phyloP scores from a whole-genome alignment of 2,797 vertebrate genomes.

The Mormyrops boulengeri region DNA sequence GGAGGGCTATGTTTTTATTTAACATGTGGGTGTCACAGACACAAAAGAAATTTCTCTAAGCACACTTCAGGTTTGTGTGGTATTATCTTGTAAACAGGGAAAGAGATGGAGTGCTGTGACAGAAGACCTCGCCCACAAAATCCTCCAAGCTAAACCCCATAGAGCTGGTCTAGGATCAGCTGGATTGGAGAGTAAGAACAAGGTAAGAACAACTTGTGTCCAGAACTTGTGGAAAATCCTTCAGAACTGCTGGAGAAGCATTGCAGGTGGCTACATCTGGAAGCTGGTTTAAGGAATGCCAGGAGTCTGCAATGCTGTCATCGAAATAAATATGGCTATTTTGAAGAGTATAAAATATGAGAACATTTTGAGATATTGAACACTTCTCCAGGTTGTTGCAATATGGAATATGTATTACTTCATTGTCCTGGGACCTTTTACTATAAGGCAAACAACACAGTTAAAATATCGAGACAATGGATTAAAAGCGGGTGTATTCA shows the following conservation, averaged over 20 bases:
- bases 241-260: not conserved
- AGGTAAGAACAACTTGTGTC: not conserved
- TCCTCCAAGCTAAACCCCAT: not conserved
- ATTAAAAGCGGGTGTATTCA: not conserved
- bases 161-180: not conserved
- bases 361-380: not conserved
- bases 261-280: not conserved
- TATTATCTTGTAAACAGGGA: not conserved
- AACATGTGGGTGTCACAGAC: not conserved
- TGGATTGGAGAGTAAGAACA: not conserved
- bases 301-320: not conserved
- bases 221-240: not conserved
- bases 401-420: not conserved
- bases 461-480: not conserved
- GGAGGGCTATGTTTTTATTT: not conserved
- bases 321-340: not conserved
- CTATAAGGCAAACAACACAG: not conserved
- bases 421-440: not conserved
- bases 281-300: not conserved
- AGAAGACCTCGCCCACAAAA: not conserved
- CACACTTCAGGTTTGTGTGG: not conserved
- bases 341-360: not conserved
- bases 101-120: not conserved
- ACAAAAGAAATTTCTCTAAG: not conserved
- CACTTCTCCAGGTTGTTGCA: not conserved